A percentile compares a stretch with the other conserved stretches of the same genome.
Conservation (phyloP, 2,888 invertebrate species). For the Oxycera nigricornis region DNA sequence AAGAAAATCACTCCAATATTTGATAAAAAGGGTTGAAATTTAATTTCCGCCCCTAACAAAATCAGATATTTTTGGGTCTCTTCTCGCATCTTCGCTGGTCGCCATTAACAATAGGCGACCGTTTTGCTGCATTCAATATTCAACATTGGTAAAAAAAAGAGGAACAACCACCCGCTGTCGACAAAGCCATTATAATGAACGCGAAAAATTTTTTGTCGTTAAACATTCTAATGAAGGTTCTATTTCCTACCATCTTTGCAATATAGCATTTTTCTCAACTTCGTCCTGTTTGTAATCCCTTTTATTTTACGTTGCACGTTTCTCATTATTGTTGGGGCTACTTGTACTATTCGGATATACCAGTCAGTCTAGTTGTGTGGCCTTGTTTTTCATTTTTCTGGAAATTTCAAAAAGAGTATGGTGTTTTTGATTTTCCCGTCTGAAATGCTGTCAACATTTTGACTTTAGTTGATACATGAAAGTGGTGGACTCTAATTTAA, state of each 20-base stretch:
- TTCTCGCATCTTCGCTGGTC: not conserved
- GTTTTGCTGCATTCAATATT: not conserved
- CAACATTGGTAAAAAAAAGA: not conserved
- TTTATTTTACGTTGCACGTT: slow-evolving; percentile 26
- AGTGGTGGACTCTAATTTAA: too few species aligned
- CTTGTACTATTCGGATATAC: slow-evolving; percentile 1
- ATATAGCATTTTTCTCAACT: not conserved
- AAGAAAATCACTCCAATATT: slow-evolving; percentile 1
- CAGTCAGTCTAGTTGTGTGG: not conserved
- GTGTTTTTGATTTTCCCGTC: not conserved
- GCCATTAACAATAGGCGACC: not conserved
- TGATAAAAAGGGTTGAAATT: slow-evolving; percentile 35
- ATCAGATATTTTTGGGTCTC: slow-evolving; percentile 5
- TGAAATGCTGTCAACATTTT: too few species aligned
- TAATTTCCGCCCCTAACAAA: slow-evolving; percentile 28
- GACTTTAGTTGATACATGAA: too few species aligned
- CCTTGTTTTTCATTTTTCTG: not conserved
- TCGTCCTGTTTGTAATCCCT: slow-evolving; percentile 6
- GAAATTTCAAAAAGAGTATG: not conserved
- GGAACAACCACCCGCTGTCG: slow-evolving; percentile 45
- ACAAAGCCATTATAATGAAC: slow-evolving; percentile 47
- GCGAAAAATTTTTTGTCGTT: slow-evolving; percentile 47
- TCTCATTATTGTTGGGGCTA: slow-evolving; percentile 17
- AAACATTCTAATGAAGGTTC: slow-evolving; percentile 49
- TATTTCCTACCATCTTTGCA: slow-evolving; percentile 31